Evolutionary conservation across 2,113 vertebrate species (phyloP), one percentile per base, ranked within the genome.

Genomic region (Stercorarius parasiticus): DNA sequence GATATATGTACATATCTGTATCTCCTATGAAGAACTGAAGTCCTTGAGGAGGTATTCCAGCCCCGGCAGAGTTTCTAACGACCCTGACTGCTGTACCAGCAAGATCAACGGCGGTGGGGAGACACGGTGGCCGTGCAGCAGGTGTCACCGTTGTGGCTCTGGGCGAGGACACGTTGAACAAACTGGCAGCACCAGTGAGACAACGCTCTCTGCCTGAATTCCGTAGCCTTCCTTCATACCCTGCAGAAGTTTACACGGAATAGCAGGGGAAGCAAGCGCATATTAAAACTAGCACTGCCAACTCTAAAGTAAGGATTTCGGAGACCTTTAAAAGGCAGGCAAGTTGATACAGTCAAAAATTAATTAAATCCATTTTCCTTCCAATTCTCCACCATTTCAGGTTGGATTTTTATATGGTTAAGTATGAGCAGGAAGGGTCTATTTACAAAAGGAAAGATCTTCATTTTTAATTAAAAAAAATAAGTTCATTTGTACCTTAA

Each of bases 61-160:
- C 45, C 23, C 30, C 36, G 55, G 21, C 45, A 65, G 30, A 36
- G 20, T 13, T 56, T 0, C 27, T 36, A 49, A 26, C 8, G 73
- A 36, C 25, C 27, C 23, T 29, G 10, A 3, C 1, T 49, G 81
- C 36, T 56, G 0, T 9, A 25, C 25, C 1, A 12, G 17, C 30
- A 40, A 25, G 67, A 50, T 16, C 8, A 32, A 13, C 32, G 19
- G 58, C 0, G 0, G 30, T 0, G 4, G 21, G 10, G 15, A 21
- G 5, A 34, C 36, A 23, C 29, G 13, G 6, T 3, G 11, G 3
- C 3, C 0, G 0, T 8, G 13, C 38, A 12, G 36, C 1, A 7
- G 19, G 9, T 19, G 36, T 4, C 52, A 13, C 0, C 2, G 45
- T 71, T 26, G 53, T 1, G 4, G 71, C 43, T 47, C 64, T 6